A percentile compares a stretch with the other conserved stretches of the same genome.
Conservation (phyloP, 2,888 invertebrate species). For the Lepidocyrtoides sp. region DNA sequence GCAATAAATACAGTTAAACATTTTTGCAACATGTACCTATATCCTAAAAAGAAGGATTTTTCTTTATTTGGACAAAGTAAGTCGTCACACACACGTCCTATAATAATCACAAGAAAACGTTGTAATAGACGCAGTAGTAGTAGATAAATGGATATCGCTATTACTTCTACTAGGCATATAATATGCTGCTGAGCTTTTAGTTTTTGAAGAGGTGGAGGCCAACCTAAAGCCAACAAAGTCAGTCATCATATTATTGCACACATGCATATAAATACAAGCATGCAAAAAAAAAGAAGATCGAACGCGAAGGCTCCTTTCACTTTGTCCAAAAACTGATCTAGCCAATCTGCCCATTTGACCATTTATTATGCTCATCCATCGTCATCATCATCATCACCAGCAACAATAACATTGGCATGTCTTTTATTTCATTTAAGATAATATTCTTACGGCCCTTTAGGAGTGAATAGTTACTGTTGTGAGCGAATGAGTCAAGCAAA, state of each 20-base stretch:
- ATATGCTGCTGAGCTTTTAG: neutral
- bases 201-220: slow-evolving; percentile 71
- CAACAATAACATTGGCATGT: slow-evolving; percentile 22
- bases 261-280: neutral
- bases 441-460: neutral
- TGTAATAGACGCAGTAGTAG: slow-evolving; percentile 5
- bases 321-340: slow-evolving; percentile 78
- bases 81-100: slow-evolving; percentile 58
- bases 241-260: slow-evolving; percentile 35
- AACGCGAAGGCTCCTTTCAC: slow-evolving; percentile 70
- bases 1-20: slow-evolving; percentile 51
- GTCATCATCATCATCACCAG: slow-evolving; percentile 14
- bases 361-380: slow-evolving; percentile 59
- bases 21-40: slow-evolving; percentile 44
- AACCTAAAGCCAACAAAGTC: slow-evolving; percentile 49
- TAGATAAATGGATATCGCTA: slow-evolving; percentile 2
- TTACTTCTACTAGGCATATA: neutral
- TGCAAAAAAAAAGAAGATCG: slow-evolving; percentile 55
- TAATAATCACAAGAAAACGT: slow-evolving; percentile 42
- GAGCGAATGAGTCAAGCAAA: slow-evolving; percentile 32
- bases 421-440: slow-evolving; percentile 5
- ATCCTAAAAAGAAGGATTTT: slow-evolving; percentile 61
- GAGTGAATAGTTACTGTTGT: slow-evolving; percentile 15
- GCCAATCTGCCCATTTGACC: slow-evolving; percentile 72
- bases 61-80: slow-evolving; percentile 75